phyloP scores from a whole-genome alignment of 2,797 vertebrate species.

The Darevskia nairensis region DNA sequence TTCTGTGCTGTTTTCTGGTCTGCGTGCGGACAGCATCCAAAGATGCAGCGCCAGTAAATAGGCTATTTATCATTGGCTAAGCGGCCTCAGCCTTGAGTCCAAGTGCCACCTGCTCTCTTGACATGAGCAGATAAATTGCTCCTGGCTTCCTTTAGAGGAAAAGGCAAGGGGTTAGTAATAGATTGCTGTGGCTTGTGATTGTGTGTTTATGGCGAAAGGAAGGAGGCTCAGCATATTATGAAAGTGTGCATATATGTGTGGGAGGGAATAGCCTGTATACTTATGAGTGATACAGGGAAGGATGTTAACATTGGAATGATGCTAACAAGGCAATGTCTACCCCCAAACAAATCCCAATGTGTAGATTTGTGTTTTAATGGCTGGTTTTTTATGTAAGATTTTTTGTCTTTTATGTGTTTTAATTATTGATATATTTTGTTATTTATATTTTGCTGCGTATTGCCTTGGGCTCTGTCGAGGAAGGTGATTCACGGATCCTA shows the following conservation, averaged over 20 bases:
- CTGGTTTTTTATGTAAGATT: no score
- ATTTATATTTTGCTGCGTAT: no score
- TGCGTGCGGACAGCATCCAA: conserved; percentile 34
- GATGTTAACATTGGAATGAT: neutral
- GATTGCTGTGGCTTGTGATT: neutral
- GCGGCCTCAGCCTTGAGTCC: conserved; percentile 50
- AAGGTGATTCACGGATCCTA: no score
- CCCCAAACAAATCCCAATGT: no score
- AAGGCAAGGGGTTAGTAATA: neutral
- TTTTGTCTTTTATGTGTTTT: no score
- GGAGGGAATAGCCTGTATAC: accelerated
- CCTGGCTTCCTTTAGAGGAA: accelerated
- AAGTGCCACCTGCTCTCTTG: conserved; percentile 48
- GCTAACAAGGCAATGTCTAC: neutral
- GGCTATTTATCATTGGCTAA: conserved; percentile 52
- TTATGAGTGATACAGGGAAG: accelerated
- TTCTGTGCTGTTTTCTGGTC: conserved; percentile 40
- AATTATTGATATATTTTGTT: no score
- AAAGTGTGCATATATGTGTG: neutral
- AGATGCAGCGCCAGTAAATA: conserved; percentile 52
- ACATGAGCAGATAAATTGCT: conserved; percentile 31
- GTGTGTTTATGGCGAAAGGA: neutral
- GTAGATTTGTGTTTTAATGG: no score
- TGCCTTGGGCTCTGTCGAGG: no score
- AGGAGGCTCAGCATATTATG: neutral